phyloP scores from a whole-genome alignment of 1,140 invertebrate species.

The Ephestia elutella region DNA sequence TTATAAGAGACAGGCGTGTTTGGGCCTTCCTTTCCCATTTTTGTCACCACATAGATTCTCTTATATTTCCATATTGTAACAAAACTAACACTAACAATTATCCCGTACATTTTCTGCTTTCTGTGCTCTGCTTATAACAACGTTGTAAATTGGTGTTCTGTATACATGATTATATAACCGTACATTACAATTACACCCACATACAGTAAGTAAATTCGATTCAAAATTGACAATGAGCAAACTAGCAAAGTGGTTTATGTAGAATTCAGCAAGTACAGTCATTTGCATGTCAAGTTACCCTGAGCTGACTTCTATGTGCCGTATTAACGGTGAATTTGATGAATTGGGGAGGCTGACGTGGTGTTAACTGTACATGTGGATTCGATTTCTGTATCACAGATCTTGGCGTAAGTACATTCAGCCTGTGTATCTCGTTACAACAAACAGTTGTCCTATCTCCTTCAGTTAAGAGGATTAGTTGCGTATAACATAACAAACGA shows the following conservation, averaged over 20 bases:
- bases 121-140: not conserved
- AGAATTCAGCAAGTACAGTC: not conserved
- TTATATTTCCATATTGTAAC: not conserved
- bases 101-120: not conserved
- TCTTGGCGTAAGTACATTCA: not conserved
- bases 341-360: too few species aligned
- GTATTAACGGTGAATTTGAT: too few species aligned
- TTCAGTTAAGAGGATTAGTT: not conserved
- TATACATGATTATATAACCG: not conserved
- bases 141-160: not conserved
- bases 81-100: not conserved
- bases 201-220: not conserved
- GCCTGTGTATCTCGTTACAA: not conserved
- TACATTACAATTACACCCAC: not conserved
- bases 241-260: conserved; percentile 1
- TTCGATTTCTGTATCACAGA: conserved; percentile 3
- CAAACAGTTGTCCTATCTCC: not conserved
- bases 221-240: not conserved
- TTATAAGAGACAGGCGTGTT: not conserved
- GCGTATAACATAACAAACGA: not conserved
- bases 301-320: too few species aligned
- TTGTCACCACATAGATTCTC: not conserved
- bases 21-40: not conserved
- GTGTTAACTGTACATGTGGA: not conserved
- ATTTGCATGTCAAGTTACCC: too few species aligned